Conservation (phyloP, 2,113 vertebrate genomes). For the Dicrurus megarhynchus region DNA sequence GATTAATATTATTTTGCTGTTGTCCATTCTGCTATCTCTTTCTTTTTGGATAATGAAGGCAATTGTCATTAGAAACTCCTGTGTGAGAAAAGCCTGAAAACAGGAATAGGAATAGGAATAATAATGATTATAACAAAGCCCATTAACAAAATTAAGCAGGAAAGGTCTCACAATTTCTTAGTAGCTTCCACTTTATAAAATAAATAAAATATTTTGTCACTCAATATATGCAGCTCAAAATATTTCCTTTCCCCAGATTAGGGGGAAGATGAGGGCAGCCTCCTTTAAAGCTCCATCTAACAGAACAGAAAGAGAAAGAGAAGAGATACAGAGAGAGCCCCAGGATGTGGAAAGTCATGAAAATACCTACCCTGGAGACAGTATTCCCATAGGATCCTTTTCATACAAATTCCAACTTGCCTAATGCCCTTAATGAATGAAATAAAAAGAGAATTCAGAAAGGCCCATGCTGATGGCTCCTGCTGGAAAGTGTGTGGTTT, state of each 20-base stretch:
- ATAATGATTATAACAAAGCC: conserved; percentile 45
- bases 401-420: conserved; percentile 43
- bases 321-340: conserved; percentile 11
- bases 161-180: conserved; percentile 33
- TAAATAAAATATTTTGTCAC: conserved; percentile 22
- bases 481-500: conserved; percentile 71
- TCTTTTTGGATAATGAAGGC: conserved; percentile 50
- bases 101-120: conserved; percentile 5
- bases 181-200: background rate
- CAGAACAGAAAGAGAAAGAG: conserved; percentile 37
- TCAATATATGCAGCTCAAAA: conserved; percentile 22
- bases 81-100: conserved; percentile 48
- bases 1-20: conserved; percentile 65
- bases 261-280: conserved; percentile 49
- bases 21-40: conserved; percentile 54
- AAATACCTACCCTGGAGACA: conserved; percentile 66
- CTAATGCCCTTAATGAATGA: conserved; percentile 65
- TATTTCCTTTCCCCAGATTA: conserved; percentile 38
- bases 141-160: conserved; percentile 42
- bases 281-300: conserved; percentile 58
- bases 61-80: conserved; percentile 50
- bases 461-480: conserved; percentile 68
- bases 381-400: conserved; percentile 66
- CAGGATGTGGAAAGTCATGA: conserved; percentile 57
- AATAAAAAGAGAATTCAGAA: conserved; percentile 71